These are phyloP conservation scores for Psephotus haematonotus DNA, from an alignment of 2,113 vertebrate genomes.

Conservation along the genomic window DNA sequence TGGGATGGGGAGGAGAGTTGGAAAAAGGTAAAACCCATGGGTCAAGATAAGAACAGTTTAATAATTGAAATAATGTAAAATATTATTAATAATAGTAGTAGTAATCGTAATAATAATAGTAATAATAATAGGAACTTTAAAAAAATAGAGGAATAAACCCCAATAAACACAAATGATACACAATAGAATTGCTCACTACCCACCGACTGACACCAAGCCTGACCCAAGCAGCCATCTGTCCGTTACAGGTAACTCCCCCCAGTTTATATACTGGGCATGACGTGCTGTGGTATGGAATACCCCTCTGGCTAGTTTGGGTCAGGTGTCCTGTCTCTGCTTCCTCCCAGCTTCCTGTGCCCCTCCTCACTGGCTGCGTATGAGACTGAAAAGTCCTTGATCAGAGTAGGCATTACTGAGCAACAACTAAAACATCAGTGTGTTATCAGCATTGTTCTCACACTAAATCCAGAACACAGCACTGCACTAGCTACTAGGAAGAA, in stretches of 20 bases:
- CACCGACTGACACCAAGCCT: not conserved
- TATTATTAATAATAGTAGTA: no score
- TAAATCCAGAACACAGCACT: not conserved
- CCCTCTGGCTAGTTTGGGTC: not conserved
- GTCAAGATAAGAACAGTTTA: not conserved
- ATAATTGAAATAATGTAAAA: not conserved
- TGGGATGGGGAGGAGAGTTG: not conserved
- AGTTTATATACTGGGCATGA: not conserved
- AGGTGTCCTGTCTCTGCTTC: not conserved
- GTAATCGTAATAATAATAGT: not conserved
- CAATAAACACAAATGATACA: not conserved
- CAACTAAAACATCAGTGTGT: not conserved
- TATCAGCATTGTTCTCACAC: not conserved
- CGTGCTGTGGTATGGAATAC: not conserved
- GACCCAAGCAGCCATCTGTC: not conserved
- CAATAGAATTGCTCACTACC: not conserved
- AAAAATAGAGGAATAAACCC: not conserved
- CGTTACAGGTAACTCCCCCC: not conserved
- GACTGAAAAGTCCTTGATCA: not conserved
- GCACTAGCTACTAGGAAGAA: not conserved
- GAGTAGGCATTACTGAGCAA: not conserved
- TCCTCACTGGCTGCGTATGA: not conserved
- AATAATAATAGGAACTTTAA: not conserved
- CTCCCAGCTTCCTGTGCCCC: not conserved
- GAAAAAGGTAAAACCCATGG: not conserved